Percentiles rank a stretch among this genome's conserved stretches.
Conservation (phyloP, 2,113 vertebrate genomes). For the Paedocypris sp. region DNA sequence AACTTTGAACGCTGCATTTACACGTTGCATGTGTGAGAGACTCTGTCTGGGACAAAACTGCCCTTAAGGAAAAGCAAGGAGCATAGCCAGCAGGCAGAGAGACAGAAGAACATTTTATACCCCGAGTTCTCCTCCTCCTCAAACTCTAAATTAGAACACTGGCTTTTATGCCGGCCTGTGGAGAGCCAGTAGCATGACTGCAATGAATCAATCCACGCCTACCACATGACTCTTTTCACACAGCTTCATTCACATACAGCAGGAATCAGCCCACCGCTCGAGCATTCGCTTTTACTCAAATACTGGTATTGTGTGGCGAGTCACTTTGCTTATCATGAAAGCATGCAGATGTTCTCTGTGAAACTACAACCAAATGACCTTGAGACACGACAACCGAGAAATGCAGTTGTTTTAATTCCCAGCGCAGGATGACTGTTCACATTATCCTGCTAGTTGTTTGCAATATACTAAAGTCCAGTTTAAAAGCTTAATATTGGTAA, state of each 20-base stretch:
- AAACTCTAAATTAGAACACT: constrained; percentile 15
- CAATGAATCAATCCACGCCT: not conserved
- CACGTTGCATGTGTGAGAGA: constrained; percentile 11
- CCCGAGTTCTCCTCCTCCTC: constrained; percentile 31
- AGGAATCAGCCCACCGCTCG: not conserved
- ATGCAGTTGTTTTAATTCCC: no score
- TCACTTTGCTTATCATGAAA: no score
- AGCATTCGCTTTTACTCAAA: no score
- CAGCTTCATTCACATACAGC: not conserved
- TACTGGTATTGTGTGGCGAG: no score
- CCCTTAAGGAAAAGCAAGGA: constrained; percentile 16
- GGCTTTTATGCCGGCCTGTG: not conserved
- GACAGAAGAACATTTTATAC: constrained; percentile 15
- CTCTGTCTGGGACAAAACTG: constrained; percentile 15
- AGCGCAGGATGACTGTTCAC: no score
- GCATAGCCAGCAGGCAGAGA: constrained; percentile 27
- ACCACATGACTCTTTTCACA: constrained; percentile 1
- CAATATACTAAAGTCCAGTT: no score
- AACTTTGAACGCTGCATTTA: not conserved
- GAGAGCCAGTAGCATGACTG: not conserved
- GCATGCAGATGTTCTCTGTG: no score
- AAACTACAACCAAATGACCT: no score
- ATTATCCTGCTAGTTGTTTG: no score
- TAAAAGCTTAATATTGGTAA: no score
- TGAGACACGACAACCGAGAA: no score